phyloP scores from a whole-genome alignment of 2,888 invertebrate species.

The Scrobipalpa atriplicella region DNA sequence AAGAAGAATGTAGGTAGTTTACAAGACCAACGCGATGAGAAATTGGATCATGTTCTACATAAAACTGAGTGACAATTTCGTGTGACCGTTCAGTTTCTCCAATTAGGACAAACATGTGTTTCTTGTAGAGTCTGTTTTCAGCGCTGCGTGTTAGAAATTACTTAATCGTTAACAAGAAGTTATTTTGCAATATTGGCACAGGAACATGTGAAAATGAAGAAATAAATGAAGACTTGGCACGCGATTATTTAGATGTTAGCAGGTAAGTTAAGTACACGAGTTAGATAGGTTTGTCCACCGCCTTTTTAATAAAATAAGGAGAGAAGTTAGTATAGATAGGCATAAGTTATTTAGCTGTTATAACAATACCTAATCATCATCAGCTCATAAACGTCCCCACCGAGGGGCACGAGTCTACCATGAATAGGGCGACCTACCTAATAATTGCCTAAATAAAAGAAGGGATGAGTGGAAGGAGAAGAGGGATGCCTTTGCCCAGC shows the following conservation, averaged over 20 bases:
- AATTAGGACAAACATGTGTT: slow-evolving; percentile 18
- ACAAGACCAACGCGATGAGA: slow-evolving; percentile 13
- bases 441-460: too few species aligned
- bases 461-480: too few species aligned
- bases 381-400: too few species aligned
- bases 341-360: too few species aligned
- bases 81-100: background rate
- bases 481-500: too few species aligned
- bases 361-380: too few species aligned
- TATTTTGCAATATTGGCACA: background rate
- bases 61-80: background rate
- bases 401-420: too few species aligned
- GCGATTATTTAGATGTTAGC: background rate
- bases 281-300: background rate
- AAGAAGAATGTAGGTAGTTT: background rate
- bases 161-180: background rate
- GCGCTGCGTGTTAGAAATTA: background rate
- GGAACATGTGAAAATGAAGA: background rate
- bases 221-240: background rate
- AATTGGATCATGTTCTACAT: background rate
- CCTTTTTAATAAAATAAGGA: too few species aligned
- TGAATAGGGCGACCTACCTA: too few species aligned
- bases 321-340: too few species aligned
- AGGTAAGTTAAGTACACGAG: background rate
- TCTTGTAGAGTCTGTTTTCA: background rate